These are phyloP conservation scores for Lomographa bimaculata DNA, from an alignment of 2,888 invertebrate species.

Conservation along the genomic window DNA sequence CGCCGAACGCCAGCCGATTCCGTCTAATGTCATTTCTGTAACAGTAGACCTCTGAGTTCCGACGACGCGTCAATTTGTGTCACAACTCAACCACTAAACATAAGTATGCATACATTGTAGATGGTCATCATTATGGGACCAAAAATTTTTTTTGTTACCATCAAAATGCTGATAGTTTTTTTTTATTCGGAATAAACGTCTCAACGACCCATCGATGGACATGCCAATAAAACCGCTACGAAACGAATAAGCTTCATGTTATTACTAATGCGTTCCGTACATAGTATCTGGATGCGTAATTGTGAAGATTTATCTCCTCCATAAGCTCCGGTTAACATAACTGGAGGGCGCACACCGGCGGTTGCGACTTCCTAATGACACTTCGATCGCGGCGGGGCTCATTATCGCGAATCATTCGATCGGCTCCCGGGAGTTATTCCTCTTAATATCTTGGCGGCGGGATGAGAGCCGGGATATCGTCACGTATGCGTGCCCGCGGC, in stretches of 20 bases:
- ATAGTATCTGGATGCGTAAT: slow-evolving; percentile 55
- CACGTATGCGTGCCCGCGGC: slow-evolving; percentile 72
- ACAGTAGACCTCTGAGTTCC: slow-evolving; percentile 45
- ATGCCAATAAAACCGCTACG: slow-evolving; percentile 20
- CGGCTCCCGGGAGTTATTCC: slow-evolving; percentile 75
- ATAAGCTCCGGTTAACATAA: slow-evolving; percentile 66
- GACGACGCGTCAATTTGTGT: slow-evolving; percentile 50
- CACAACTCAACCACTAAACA: too few species aligned
- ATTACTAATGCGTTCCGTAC: slow-evolving; percentile 49
- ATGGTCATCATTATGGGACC: slow-evolving; percentile 11
- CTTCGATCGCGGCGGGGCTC: slow-evolving; percentile 77
- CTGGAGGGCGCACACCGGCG: slow-evolving; percentile 71
- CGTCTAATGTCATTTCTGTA: slow-evolving; percentile 58
- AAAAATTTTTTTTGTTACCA: slow-evolving; percentile 25
- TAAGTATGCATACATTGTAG: slow-evolving; percentile 26
- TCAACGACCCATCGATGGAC: slow-evolving; percentile 21
- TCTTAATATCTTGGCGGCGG: slow-evolving; percentile 76
- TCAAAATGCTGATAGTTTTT: slow-evolving; percentile 14
- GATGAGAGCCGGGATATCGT: slow-evolving; percentile 75
- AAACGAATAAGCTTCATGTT: slow-evolving; percentile 35
- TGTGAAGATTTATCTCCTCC: slow-evolving; percentile 72
- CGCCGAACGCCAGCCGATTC: slow-evolving; percentile 53
- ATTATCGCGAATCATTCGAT: slow-evolving; percentile 81
- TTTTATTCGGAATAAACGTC: slow-evolving; percentile 1
- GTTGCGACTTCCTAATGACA: slow-evolving; percentile 83